These are phyloP conservation scores for Enteromius fasciolatus DNA, from an alignment of 2,797 vertebrate genomes.

Conservation along the genomic window DNA sequence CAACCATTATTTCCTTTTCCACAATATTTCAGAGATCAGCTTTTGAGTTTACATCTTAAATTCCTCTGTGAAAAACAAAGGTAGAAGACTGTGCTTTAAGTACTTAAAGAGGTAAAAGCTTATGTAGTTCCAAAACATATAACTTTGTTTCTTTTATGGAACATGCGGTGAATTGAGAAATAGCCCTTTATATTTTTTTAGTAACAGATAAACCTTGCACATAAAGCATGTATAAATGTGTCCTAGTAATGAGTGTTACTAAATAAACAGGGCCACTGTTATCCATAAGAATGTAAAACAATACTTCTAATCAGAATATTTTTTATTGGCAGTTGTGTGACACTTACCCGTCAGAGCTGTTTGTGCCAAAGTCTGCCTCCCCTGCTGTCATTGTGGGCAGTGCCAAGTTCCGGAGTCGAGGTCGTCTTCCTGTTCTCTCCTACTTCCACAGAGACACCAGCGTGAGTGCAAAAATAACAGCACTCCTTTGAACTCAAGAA, in stretches of 20 bases:
- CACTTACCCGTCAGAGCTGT: constrained; percentile 89
- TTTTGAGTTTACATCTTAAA: not conserved
- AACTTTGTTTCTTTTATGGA: not conserved
- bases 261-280: not conserved
- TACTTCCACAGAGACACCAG: constrained; percentile 90
- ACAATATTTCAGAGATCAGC: not conserved
- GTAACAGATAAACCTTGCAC: not conserved
- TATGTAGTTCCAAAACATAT: not conserved
- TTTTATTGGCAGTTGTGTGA: constrained; percentile 85
- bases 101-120: not conserved
- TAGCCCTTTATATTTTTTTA: not conserved
- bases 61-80: not conserved
- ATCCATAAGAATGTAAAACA: not conserved
- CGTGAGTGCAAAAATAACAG: constrained; percentile 73
- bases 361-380: constrained; percentile 87
- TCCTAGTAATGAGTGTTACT: not conserved
- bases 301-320: constrained; percentile 18
- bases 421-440: constrained; percentile 91
- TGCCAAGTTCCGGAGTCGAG: constrained; percentile 91
- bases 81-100: not conserved
- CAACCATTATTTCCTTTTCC: not conserved
- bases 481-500: not conserved
- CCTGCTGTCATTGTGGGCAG: constrained; percentile 88
- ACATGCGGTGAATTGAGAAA: not conserved
- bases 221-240: not conserved